Evolutionary conservation across 2,113 vertebrate genomes (phyloP).

Genomic region (Sorex fumeus): DNA sequence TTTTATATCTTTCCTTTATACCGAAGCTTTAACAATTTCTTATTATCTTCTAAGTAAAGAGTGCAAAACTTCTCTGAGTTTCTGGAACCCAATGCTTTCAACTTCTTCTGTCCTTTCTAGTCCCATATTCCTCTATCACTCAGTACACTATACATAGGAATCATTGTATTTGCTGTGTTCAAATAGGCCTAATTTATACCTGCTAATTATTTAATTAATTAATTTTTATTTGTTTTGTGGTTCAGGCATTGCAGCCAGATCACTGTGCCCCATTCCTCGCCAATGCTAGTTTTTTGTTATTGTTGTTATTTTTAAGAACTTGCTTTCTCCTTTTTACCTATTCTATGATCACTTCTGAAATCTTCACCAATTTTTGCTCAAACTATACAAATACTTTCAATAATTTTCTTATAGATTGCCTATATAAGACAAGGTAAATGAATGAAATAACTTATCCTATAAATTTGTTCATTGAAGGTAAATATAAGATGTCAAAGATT

Average conservation of each 20-base stretch:
- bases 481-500: background rate
- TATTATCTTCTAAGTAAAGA: conserved; percentile 9
- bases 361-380: conserved; percentile 46
- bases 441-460: background rate
- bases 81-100: background rate
- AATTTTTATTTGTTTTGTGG: too few species aligned
- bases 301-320: background rate
- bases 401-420: conserved; percentile 23
- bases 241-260: too few species aligned
- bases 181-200: background rate
- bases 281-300: too few species aligned
- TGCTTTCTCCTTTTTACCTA: background rate
- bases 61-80: background rate
- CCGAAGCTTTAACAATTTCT: background rate
- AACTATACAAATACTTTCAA: conserved; percentile 28
- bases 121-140: background rate
- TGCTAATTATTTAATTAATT: too few species aligned
- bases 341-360: background rate
- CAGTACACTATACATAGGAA: background rate
- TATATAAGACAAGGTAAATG: background rate
- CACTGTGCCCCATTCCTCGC: too few species aligned
- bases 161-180: background rate
- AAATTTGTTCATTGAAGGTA: background rate
- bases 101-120: background rate
- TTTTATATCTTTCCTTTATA: conserved; percentile 33